These are phyloP conservation scores for Halcyon senegalensis DNA, from an alignment of 2,113 vertebrate species.

Conservation along the genomic window DNA sequence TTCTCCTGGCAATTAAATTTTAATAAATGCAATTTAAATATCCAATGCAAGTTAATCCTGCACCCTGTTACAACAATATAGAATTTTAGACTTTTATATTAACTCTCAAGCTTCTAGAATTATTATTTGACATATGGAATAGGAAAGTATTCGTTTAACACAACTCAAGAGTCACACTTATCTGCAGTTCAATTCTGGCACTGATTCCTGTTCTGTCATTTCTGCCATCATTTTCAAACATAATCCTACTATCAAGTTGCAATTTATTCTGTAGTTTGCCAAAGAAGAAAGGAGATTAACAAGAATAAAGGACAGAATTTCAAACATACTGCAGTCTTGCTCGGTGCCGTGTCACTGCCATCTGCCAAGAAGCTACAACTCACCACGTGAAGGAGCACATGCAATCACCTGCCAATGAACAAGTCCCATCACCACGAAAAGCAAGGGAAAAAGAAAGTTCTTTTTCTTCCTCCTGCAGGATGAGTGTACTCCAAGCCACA, in stretches of 20 bases:
- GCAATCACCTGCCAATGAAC: not conserved
- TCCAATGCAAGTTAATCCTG: not conserved
- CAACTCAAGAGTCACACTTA: not conserved
- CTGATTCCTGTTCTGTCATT: not conserved
- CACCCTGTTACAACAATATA: not conserved
- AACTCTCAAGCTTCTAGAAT: not conserved
- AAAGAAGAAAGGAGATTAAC: not conserved
- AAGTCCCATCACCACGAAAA: not conserved
- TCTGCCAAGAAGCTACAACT: not conserved
- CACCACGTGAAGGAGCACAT: not conserved
- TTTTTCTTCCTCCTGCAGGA: not conserved
- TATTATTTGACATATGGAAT: not conserved
- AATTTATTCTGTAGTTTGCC: not conserved
- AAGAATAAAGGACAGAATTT: not conserved
- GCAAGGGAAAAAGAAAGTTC: not conserved
- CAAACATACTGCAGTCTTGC: not conserved
- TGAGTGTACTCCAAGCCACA: not conserved
- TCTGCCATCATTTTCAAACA: not conserved
- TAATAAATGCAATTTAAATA: not conserved
- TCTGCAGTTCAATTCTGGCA: not conserved
- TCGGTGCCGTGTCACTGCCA: not conserved
- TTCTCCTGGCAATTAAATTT: not conserved
- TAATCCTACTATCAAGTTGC: not conserved
- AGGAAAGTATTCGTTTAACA: not conserved
- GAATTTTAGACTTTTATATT: not conserved